A percentile compares a stretch with the other conserved stretches of the same genome.
phyloP scores from a whole-genome alignment of 2,113 vertebrate species.

The Cynopterus brachyotis region DNA sequence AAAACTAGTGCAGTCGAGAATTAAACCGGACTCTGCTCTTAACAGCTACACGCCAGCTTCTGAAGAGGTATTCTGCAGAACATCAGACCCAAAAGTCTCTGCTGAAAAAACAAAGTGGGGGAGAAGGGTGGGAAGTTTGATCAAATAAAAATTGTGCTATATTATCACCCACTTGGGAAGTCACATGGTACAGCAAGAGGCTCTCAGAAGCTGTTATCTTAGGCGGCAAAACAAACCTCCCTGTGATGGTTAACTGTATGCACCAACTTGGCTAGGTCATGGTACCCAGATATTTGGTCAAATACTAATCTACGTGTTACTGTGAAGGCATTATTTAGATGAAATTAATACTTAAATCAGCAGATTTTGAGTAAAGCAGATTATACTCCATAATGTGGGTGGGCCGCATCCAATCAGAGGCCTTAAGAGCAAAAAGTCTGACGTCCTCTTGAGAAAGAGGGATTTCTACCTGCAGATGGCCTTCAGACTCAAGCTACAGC shows the following conservation, averaged over 20 bases:
- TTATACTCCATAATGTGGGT: not conserved
- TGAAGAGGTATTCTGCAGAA: not conserved
- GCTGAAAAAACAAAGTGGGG: not conserved
- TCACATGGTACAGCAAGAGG: not conserved
- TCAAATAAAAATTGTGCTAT: not conserved
- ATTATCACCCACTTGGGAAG: not conserved
- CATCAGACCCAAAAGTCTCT: not conserved
- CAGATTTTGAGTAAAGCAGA: not conserved
- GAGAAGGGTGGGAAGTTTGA: not conserved
- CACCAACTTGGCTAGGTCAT: not conserved
- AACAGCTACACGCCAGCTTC: not conserved
- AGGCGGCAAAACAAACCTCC: not conserved
- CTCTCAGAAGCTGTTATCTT: not conserved
- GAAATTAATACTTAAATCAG: not conserved
- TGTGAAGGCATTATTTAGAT: not conserved
- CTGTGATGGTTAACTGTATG: not conserved
- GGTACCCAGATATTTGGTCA: not conserved
- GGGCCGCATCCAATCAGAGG: not conserved
- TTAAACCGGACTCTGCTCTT: not conserved
- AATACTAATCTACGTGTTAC: not conserved
- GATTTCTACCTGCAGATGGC: not conserved
- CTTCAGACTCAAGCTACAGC: not conserved
- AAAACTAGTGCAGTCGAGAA: not conserved
- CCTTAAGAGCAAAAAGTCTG: not conserved
- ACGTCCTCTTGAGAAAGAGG: not conserved